These are phyloP conservation scores for Maccullochella peelii DNA, from an alignment of 2,113 vertebrate species.

Conservation along the genomic window DNA sequence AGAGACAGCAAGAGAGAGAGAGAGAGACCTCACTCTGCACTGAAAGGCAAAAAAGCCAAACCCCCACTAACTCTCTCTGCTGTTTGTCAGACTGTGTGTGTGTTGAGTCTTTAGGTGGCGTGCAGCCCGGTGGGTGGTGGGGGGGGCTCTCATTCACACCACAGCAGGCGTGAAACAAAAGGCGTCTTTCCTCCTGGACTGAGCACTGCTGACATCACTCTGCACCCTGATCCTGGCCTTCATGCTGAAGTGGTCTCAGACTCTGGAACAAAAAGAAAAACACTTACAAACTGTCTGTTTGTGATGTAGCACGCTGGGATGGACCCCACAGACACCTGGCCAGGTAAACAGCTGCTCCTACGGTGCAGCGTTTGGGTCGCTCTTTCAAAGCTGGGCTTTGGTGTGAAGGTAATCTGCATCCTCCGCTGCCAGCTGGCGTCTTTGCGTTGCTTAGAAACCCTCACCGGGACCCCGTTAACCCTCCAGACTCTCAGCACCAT, in stretches of 20 bases:
- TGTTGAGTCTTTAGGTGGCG: constrained; percentile 15
- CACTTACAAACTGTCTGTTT: too few species aligned
- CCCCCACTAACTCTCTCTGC: constrained; percentile 12
- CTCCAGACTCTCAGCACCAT: too few species aligned
- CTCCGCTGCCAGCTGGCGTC: too few species aligned
- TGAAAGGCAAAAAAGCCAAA: constrained; percentile 37
- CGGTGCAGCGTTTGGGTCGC: too few species aligned
- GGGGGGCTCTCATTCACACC: constrained; percentile 70
- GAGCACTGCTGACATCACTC: constrained; percentile 86
- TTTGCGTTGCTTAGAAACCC: too few species aligned
- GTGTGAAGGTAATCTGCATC: too few species aligned
- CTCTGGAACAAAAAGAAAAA: constrained; percentile 29
- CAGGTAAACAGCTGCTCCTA: too few species aligned
- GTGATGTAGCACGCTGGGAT: too few species aligned
- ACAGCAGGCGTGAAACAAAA: constrained; percentile 81
- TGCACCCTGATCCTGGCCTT: constrained; percentile 79
- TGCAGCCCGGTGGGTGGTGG: constrained; percentile 53
- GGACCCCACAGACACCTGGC: too few species aligned
- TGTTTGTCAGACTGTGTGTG: constrained; percentile 4
- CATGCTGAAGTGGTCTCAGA: constrained; percentile 73
- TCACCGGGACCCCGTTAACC: too few species aligned
- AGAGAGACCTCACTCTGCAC: constrained; percentile 39
- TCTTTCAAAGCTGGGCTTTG: too few species aligned
- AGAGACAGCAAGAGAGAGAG: background rate
- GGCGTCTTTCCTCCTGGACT: constrained; percentile 80